Evolutionary conservation across 92 coral and sea anemone genomes (phyloP), one percentile per base, ranked within the genome.

Genomic region (Phenganax subtilis): DNA sequence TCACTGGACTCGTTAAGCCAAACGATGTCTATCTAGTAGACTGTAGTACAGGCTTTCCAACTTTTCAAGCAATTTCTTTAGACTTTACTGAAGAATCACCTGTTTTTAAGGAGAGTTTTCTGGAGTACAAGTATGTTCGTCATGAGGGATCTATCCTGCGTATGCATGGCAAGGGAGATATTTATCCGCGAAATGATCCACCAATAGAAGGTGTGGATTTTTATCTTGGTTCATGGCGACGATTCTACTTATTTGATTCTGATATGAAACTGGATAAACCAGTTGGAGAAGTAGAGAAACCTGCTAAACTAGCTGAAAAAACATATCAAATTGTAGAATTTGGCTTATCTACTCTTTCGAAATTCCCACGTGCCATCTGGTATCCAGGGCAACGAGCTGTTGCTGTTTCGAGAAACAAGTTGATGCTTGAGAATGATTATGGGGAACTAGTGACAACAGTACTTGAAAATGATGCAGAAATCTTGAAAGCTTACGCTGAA

Each of bases 361-460:
- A 51, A 14, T 68, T 53, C 16, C 73, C 73, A 68, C 73, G 82
- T 44, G 70, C 71, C 17, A 44, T 77, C n/a, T 44, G 82, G 55
- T 77, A 31, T 62, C 82, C 82, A 29, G 8, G 56, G 10, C 60
- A 30, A 62, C 82, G 72, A 28, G 82, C 82, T 77, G 82, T 77
- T 8, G 82, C 66, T 30, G n/a, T 77, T 6, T 28, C 54, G 29
- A 58, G 62, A 52, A 77, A 59, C 54, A 62, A 53, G 57, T 37
- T 77, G 8, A 60, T 77, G 0, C 12, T 77, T 37, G 82, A 77
- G 27, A 77, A 57, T 10, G 82, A 52, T 10, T 10, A 9, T 14
- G 71, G 82, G 20, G 44, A 77, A 44, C 57, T 77, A 55, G 71
- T 30, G 11, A 29, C 82, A 11, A 62, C 71, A 0, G 29, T 60